These are phyloP conservation scores for Meteorus cinctellus DNA, from an alignment of 2,888 invertebrate species.

Conservation along the genomic window DNA sequence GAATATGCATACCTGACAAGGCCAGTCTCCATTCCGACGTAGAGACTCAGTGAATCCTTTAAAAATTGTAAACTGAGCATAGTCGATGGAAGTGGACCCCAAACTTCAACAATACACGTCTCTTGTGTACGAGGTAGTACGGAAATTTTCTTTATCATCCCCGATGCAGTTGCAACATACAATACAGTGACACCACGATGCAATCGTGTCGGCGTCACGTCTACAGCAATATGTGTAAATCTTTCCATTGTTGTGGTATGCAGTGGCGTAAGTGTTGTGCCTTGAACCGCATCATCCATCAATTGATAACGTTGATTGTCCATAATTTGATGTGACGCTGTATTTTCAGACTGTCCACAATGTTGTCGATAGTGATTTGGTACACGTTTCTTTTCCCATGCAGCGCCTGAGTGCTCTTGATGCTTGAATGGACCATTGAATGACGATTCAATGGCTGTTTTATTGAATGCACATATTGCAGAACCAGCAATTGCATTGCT, in stretches of 20 bases:
- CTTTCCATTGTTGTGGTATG: slow-evolving; percentile 82
- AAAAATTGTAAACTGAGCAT: slow-evolving; percentile 83
- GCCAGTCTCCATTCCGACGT: slow-evolving; percentile 66
- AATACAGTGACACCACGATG: slow-evolving; percentile 83
- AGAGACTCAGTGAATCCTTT: slow-evolving; percentile 81
- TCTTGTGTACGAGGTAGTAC: slow-evolving; percentile 81
- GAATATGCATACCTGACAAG: slow-evolving; percentile 58
- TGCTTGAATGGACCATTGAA: slow-evolving; percentile 92
- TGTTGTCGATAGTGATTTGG: slow-evolving; percentile 75
- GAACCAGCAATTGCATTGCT: slow-evolving; percentile 92
- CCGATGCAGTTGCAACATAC: slow-evolving; percentile 86
- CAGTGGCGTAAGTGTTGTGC: slow-evolving; percentile 81
- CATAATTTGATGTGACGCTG: slow-evolving; percentile 74
- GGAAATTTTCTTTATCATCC: slow-evolving; percentile 86
- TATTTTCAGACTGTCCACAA: slow-evolving; percentile 59
- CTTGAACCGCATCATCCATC: slow-evolving; percentile 90
- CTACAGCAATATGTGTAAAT: slow-evolving; percentile 87
- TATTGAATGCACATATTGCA: slow-evolving; percentile 92
- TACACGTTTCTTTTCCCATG: slow-evolving; percentile 81
- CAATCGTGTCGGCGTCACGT: slow-evolving; percentile 83
- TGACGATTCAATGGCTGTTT: slow-evolving; percentile 85
- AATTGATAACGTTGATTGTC: slow-evolving; percentile 87
- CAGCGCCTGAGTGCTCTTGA: slow-evolving; percentile 83
- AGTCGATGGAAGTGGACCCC: slow-evolving; percentile 80
- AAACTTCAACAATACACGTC: slow-evolving; percentile 89